A percentile compares a stretch with the other conserved stretches of the same genome.
Conservation (phyloP, 2,113 vertebrate genomes). For the Ceratotherium simum region DNA sequence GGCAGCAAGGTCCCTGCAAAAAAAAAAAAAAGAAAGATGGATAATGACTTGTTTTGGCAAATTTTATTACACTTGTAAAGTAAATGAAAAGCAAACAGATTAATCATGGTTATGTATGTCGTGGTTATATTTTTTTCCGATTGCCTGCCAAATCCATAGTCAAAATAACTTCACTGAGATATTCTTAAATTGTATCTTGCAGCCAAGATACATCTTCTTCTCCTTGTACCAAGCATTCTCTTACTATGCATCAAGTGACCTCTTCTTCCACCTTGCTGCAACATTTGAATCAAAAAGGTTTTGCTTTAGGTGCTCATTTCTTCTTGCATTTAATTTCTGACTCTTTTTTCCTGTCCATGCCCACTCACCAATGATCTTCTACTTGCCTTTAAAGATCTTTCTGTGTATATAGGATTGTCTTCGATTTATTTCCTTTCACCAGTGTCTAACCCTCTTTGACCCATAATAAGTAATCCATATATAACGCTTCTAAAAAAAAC, state of each 20-base stretch:
- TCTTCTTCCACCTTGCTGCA: not conserved
- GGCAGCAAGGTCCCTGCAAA: conserved; percentile 92
- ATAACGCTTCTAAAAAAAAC: not conserved
- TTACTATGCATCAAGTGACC: not conserved
- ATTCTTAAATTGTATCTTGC: not conserved
- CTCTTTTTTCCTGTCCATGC: not conserved
- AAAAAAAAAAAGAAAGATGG: not conserved
- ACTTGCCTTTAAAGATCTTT: conserved; percentile 44
- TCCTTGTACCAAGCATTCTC: not conserved
- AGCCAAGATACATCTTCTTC: not conserved
- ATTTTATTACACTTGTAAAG: not conserved
- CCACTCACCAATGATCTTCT: not conserved
- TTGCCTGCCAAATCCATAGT: not conserved
- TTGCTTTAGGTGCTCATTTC: not conserved
- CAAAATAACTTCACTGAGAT: not conserved
- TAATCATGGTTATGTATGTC: not conserved
- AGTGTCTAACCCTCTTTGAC: not conserved
- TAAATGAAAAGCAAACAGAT: not conserved
- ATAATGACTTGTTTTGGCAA: not conserved
- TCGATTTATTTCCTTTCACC: not conserved
- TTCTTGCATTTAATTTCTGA: not conserved
- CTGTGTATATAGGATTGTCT: not conserved
- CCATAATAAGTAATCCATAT: not conserved
- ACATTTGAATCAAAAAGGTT: not conserved
- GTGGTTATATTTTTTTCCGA: not conserved